Evolutionary conservation across 2,113 vertebrate species (phyloP).

Genomic region (Menura novaehollandiae): DNA sequence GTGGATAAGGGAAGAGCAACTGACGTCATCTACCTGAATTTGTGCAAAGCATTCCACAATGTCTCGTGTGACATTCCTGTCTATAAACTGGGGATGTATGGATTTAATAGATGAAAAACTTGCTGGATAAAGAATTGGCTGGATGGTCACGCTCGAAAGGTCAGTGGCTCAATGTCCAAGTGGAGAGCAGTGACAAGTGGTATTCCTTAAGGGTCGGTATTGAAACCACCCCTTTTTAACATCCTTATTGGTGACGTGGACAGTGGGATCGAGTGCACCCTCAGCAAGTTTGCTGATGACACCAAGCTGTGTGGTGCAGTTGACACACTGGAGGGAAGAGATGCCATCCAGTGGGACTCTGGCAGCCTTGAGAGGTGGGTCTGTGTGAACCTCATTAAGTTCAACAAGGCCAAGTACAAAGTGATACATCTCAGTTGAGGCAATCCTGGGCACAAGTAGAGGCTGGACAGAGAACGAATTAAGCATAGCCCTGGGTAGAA

Average conservation of each 20-base stretch:
- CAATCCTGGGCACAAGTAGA: neutral
- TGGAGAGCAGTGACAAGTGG: neutral
- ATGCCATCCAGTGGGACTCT: neutral
- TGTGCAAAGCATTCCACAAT: neutral
- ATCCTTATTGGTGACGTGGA: neutral
- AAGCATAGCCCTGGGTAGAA: neutral
- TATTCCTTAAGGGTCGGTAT: rapidly evolving
- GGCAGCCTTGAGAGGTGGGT: neutral
- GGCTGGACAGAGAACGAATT: neutral
- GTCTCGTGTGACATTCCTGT: neutral
- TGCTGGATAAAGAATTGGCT: neutral
- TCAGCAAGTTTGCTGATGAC: neutral
- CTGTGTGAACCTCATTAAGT: neutral
- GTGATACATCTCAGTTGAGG: rapidly evolving
- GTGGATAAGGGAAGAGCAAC: neutral
- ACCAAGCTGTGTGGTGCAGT: neutral
- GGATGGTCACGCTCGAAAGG: neutral
- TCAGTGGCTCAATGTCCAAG: neutral
- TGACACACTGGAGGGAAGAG: neutral
- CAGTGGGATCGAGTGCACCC: neutral
- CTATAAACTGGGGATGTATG: neutral
- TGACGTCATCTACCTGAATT: rapidly evolving
- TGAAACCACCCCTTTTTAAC: neutral
- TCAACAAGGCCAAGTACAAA: rapidly evolving
- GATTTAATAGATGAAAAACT: neutral